These are phyloP conservation scores for Nipponia nippon DNA, from an alignment of 2,113 vertebrate species.

Conservation along the genomic window DNA sequence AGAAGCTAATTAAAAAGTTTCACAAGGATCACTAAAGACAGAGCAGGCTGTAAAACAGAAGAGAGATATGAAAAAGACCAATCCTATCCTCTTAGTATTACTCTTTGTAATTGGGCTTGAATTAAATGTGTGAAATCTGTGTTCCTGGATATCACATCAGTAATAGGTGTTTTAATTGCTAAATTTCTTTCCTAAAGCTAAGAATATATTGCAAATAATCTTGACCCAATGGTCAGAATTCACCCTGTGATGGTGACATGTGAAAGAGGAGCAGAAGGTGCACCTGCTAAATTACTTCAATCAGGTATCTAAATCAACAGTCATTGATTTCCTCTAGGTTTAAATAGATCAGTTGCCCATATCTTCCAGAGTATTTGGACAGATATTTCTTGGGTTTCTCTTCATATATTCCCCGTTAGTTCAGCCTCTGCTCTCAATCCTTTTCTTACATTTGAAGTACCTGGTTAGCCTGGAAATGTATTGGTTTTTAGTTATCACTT, in stretches of 20 bases:
- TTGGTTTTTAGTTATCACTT: constrained; percentile 19
- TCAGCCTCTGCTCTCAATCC: neutral
- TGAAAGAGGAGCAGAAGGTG: neutral
- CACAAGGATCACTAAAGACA: neutral
- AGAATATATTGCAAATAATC: neutral
- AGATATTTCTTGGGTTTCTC: neutral
- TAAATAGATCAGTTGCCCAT: neutral
- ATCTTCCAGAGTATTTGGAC: neutral
- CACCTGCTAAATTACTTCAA: neutral
- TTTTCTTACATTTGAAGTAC: neutral
- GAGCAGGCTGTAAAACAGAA: neutral
- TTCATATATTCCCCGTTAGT: neutral
- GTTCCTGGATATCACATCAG: neutral
- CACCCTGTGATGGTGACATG: neutral
- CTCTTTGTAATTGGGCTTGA: neutral
- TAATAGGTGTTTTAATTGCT: neutral
- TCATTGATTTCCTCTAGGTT: neutral
- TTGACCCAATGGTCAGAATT: neutral
- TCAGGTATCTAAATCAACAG: neutral
- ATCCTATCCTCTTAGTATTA: neutral
- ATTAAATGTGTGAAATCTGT: neutral
- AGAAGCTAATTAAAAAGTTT: neutral
- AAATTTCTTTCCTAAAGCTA: neutral
- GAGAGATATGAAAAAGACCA: neutral
- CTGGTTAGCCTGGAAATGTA: neutral